Base-by-base conservation (phyloP, 2,888 invertebrate genomes). In the Leistus spinibarbis region DNA sequence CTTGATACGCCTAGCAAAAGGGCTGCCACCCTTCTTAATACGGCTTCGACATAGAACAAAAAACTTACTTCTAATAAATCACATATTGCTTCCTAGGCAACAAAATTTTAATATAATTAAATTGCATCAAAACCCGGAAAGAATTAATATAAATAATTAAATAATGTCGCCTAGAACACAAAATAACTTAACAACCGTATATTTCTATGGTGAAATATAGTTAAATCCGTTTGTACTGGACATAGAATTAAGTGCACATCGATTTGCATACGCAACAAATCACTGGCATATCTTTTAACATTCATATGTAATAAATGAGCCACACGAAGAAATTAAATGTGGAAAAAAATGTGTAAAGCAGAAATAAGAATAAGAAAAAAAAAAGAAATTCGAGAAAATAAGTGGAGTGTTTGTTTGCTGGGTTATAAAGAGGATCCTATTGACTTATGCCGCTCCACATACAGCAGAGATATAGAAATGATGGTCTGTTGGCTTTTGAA, bases 251-350 rank as follows among this genome's bases (percentile, higher is more conserved):
- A n/a, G 40, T 24, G 13, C 3, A 40, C 7, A 40, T 5, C 1
- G 40, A 40, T 10, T 5, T 10, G 2, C 40, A 20, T 17, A 60
- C 22, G 69, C 60, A 40, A 16, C 10, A 16, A 10, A 19, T 54
- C 19, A 10, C 5, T 40, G 7, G 40, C 0, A 56, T 24, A 60
- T 56, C 60, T 60, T 69, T n/a, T n/a, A 40, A 60, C 40, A 60
- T 69, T 60, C 64, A 71, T 64, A 64, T 71, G 64, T 72, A 64
- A 72, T 72, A 72, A 72, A 72, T 72, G 72, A 56, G 65, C 66
- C 65, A 20, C 40, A 72, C 64, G 24, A 72, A 65, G 64, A 72
- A 72, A 71, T 71, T 71, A 64, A 71, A 71, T 63, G 71, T 70
- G 64, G n/a, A n/a, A 71, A 72, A 72, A 72, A 72, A 57, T 56